phyloP scores from a whole-genome alignment of 1,140 invertebrate species.

The Ips typographus region DNA sequence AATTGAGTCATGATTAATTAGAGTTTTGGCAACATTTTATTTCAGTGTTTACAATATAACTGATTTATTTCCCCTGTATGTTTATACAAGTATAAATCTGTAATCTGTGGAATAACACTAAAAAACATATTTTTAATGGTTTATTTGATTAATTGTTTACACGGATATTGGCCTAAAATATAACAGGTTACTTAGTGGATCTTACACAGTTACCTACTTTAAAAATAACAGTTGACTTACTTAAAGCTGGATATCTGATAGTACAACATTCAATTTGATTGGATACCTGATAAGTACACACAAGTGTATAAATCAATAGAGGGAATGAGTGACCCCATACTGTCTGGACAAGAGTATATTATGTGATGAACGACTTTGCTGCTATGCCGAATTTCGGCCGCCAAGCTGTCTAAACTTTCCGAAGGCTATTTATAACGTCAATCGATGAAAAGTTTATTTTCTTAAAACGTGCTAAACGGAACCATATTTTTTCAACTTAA shows the following conservation, averaged over 20 bases:
- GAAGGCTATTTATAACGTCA: slow-evolving; percentile 16
- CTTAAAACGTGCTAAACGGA: slow-evolving; percentile 14
- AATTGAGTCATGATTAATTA: slow-evolving; percentile 18
- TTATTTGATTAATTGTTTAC: slow-evolving; percentile 4
- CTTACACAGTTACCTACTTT: too few species aligned
- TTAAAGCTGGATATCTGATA: too few species aligned
- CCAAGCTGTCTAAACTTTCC: slow-evolving; percentile 27
- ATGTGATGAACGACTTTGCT: slow-evolving; percentile 15
- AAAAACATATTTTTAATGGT: slow-evolving; percentile 21
- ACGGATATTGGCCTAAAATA: too few species aligned
- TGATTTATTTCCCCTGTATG: slow-evolving; percentile 10
- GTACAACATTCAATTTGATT: too few species aligned
- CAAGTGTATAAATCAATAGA: neutral
- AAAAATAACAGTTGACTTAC: too few species aligned
- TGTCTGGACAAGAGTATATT: slow-evolving; percentile 17
- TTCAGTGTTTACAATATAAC: slow-evolving; percentile 8
- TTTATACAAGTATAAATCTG: slow-evolving; percentile 10
- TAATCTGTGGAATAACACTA: slow-evolving; percentile 9
- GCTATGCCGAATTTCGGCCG: slow-evolving; percentile 23
- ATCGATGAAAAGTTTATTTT: slow-evolving; percentile 23
- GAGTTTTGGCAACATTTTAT: slow-evolving; percentile 22
- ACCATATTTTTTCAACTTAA: slow-evolving; percentile 7
- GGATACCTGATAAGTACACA: neutral
- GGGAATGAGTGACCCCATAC: slow-evolving; percentile 14
- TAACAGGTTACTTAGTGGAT: too few species aligned